phyloP scores from a whole-genome alignment of 2,113 vertebrate genomes.

The Apistogramma diplotaenia region DNA sequence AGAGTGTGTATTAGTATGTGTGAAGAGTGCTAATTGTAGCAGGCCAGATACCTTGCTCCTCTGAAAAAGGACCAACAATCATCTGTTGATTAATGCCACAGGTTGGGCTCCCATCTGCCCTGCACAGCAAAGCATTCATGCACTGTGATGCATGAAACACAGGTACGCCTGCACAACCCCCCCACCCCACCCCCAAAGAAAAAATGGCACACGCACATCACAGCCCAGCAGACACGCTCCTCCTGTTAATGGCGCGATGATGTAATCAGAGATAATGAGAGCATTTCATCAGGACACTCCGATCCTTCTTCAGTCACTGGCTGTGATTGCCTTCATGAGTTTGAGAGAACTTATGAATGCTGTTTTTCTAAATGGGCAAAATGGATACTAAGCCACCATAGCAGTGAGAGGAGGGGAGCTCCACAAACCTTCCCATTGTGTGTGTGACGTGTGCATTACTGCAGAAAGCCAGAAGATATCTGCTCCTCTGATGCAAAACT shows the following conservation, averaged over 20 bases:
- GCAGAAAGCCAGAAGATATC: not conserved
- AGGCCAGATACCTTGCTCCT: not conserved
- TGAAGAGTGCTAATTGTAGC: not conserved
- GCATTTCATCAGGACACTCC: slow-evolving; percentile 1
- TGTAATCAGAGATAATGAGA: slow-evolving; percentile 13
- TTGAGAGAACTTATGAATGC: not conserved
- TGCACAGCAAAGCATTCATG: not conserved
- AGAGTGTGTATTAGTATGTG: not conserved
- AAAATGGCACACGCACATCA: not conserved
- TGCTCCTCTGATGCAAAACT: not conserved
- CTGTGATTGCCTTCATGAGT: too few species aligned
- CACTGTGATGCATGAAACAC: not conserved
- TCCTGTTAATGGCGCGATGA: not conserved
- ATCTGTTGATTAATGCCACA: not conserved
- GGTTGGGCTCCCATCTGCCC: slow-evolving; percentile 7
- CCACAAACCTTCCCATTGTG: not conserved
- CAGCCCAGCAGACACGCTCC: not conserved
- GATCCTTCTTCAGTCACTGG: not conserved
- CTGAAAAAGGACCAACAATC: not conserved
- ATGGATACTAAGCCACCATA: slow-evolving; percentile 15
- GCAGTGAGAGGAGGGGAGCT: not conserved
- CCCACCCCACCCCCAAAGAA: too few species aligned
- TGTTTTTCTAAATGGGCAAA: slow-evolving; percentile 25
- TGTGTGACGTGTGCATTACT: not conserved
- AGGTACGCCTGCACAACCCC: not conserved